These are phyloP conservation scores for Anoura caudifer DNA, from an alignment of 2,113 vertebrate genomes.

Conservation along the genomic window DNA sequence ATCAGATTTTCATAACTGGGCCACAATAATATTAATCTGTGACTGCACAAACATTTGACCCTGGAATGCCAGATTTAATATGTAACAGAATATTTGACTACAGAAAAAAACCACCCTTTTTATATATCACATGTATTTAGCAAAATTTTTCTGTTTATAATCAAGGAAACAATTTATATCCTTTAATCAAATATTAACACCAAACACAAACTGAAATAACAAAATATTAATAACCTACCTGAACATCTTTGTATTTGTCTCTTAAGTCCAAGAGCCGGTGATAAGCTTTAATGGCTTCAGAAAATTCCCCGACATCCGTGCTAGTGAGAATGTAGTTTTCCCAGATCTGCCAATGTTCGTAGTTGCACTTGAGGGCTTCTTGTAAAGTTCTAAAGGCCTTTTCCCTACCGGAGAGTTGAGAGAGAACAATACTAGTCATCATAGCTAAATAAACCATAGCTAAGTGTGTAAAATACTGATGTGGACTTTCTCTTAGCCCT, in stretches of 20 bases:
- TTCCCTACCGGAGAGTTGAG: slow-evolving; percentile 79
- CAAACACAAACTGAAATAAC: not conserved
- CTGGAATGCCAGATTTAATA: not conserved
- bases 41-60: not conserved
- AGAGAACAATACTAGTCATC: not conserved
- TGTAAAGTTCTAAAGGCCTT: slow-evolving; percentile 96
- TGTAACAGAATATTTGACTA: not conserved
- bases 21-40: not conserved
- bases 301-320: slow-evolving; percentile 93
- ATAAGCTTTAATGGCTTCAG: slow-evolving; percentile 94
- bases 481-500: not conserved
- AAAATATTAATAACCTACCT: slow-evolving; percentile 83
- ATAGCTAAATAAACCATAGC: not conserved
- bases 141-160: not conserved
- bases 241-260: slow-evolving; percentile 94
- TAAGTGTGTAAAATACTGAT: not conserved
- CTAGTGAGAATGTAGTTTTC: slow-evolving; percentile 95
- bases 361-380: slow-evolving; percentile 97
- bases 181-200: slow-evolving; percentile 28
- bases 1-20: not conserved
- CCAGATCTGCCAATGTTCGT: slow-evolving; percentile 99
- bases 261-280: slow-evolving; percentile 94
- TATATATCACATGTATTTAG: not conserved
- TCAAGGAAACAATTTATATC: slow-evolving; percentile 32
- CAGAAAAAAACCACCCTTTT: not conserved